Conservation (phyloP, 2,797 vertebrate genomes). For the Lophotriccus pileatus region DNA sequence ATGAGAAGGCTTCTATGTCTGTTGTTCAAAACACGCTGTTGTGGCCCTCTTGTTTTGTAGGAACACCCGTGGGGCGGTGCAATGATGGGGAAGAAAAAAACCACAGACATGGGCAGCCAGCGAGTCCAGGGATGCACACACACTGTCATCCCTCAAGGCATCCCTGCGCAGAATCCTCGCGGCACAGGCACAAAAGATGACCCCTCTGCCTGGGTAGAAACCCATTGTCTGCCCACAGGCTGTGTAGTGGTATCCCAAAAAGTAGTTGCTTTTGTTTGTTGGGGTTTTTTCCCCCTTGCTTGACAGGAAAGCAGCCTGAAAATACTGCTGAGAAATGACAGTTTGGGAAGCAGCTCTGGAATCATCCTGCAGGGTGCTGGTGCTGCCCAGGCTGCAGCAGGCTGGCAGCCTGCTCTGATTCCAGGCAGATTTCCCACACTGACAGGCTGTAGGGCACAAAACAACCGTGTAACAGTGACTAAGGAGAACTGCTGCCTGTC, state of each 20-base stretch:
- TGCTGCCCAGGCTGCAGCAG: neutral
- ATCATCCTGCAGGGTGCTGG: neutral
- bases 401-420: neutral
- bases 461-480: neutral
- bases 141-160: neutral
- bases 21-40: fast-evolving
- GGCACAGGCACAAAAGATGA: fast-evolving
- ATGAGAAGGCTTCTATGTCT: neutral
- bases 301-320: neutral
- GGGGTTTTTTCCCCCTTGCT: neutral
- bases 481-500: neutral
- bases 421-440: neutral
- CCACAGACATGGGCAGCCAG: neutral
- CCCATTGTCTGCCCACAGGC: neutral
- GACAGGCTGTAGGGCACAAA: neutral
- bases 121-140: fast-evolving
- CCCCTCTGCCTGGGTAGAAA: neutral
- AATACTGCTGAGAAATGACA: neutral
- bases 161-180: neutral
- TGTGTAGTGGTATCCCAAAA: neutral
- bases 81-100: neutral
- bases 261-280: neutral
- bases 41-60: fast-evolving
- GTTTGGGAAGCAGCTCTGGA: neutral
- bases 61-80: fast-evolving